Evolutionary conservation across 2,113 vertebrate genomes (phyloP).

Genomic region (Holacanthus passer): DNA sequence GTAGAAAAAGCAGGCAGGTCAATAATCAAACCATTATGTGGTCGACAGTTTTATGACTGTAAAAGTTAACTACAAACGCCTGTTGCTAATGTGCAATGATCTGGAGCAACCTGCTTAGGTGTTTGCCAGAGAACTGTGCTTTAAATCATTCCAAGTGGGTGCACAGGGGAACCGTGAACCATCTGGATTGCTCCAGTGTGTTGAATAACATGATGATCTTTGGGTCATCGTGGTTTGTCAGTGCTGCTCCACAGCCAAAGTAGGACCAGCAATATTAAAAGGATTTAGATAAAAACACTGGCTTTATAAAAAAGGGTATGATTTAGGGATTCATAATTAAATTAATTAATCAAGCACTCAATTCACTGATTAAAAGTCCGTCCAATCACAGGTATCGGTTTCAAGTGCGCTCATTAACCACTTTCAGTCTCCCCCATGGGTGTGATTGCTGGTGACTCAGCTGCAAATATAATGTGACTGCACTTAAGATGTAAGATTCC

Average conservation of each 20-base stretch:
- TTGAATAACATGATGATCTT: slow-evolving; percentile 47
- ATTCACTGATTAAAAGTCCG: not conserved
- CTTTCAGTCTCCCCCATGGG: not conserved
- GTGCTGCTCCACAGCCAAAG: slow-evolving; percentile 5
- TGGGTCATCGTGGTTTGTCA: slow-evolving; percentile 44
- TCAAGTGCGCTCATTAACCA: not conserved
- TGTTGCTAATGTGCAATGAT: slow-evolving; percentile 63
- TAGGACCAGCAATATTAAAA: slow-evolving; percentile 4
- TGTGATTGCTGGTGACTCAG: slow-evolving; percentile 21
- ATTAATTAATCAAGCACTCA: slow-evolving; percentile 30
- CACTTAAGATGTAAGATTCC: not conserved
- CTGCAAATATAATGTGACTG: not conserved
- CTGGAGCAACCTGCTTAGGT: slow-evolving; percentile 45
- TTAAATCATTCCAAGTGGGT: slow-evolving; percentile 57
- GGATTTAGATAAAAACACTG: slow-evolving; percentile 1
- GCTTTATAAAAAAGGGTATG: not conserved
- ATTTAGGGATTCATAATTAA: not conserved
- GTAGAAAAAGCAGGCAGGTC: slow-evolving; percentile 21
- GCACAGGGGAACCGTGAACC: slow-evolving; percentile 65
- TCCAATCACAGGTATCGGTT: slow-evolving; percentile 17
- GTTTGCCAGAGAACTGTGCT: slow-evolving; percentile 46
- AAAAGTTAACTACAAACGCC: slow-evolving; percentile 64
- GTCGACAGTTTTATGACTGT: slow-evolving; percentile 58
- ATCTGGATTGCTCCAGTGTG: slow-evolving; percentile 57
- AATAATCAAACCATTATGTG: slow-evolving; percentile 61